These are phyloP conservation scores for Alviniconcha strummeri DNA, from an alignment of 2,888 invertebrate genomes.

Conservation along the genomic window DNA sequence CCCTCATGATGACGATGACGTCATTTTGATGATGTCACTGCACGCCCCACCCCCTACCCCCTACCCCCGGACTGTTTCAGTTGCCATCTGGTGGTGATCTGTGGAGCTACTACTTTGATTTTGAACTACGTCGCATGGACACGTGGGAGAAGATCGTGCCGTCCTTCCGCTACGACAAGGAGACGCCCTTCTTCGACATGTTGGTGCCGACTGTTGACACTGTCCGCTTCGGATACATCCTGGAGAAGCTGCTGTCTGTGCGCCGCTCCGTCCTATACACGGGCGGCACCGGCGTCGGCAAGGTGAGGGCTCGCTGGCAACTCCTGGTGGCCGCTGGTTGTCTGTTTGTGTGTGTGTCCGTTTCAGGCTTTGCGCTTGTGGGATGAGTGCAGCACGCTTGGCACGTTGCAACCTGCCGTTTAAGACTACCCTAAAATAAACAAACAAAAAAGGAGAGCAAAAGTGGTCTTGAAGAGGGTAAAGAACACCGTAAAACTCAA, in stretches of 20 bases:
- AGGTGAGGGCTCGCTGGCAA: slow-evolving; percentile 70
- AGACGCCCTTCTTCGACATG: slow-evolving; percentile 89
- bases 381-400: no score
- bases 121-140: slow-evolving; percentile 82
- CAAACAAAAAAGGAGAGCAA: no score
- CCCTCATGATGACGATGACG: neutral
- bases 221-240: slow-evolving; percentile 87
- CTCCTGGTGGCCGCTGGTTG: neutral
- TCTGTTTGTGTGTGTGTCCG: neutral
- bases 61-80: slow-evolving; percentile 73
- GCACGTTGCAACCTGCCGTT: no score
- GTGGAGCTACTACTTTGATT: slow-evolving; percentile 86
- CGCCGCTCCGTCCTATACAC: slow-evolving; percentile 89
- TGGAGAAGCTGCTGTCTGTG: slow-evolving; percentile 83
- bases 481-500: no score
- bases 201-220: slow-evolving; percentile 94
- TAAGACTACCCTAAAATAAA: no score
- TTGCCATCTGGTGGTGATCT: slow-evolving; percentile 82
- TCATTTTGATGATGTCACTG: neutral
- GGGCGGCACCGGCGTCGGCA: slow-evolving; percentile 94
- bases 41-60: no score
- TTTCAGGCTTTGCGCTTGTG: no score
- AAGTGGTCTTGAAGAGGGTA: no score
- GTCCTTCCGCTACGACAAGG: slow-evolving; percentile 81
- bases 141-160: slow-evolving; percentile 88